Base-by-base conservation (phyloP, 2,797 vertebrate genomes). In the Peromyscus melanophrys region DNA sequence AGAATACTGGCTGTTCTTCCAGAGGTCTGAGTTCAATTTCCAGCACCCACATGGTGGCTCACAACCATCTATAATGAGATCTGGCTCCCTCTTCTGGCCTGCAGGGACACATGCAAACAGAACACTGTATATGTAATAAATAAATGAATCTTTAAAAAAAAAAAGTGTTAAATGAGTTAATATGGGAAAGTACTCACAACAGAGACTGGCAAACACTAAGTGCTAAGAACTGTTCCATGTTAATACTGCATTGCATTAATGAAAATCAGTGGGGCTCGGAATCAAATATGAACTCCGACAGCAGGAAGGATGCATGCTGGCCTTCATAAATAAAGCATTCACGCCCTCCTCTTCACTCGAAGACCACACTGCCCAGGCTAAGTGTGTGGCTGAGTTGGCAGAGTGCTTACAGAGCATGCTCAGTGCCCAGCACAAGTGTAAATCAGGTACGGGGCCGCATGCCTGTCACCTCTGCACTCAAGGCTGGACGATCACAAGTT, bases 141-240 rank as follows among this genome's bases (percentile, higher is more conserved):
- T 46, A 46, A 46, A 46, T 40, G 40, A 40, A 40, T 40, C 40
- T 40, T 40, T 40, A 40, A 40, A 40, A 40, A 40, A 40, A 40
- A 40, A 40, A 40, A 40, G 40, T 40, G 40, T 40, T 40, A 40
- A 40, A 43, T 85, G 65, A 91, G 43, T 84, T 93, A 91, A 76
- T 55, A 67, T 55, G 59, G 14, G 40, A 75, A 93, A 91, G 57
- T 73, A 75, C 88, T 84, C 57, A 76, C 67, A 81, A 76, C n/a
- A 89, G 84, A 69, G 73, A 25, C 80, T 81, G 69, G 55, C 8
- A 91, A 95, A 84, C 11, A 84, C 9, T 23, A 77, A 81, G 67
- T 69, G 57, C 40, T 83, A 83, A 77, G 40, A 43, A 73, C 80
- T 61, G 34, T 59, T 23, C 49, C 34, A 73, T 92, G 61, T 2